phyloP scores from a whole-genome alignment of 2,797 vertebrate genomes.

The Prionace glauca region DNA sequence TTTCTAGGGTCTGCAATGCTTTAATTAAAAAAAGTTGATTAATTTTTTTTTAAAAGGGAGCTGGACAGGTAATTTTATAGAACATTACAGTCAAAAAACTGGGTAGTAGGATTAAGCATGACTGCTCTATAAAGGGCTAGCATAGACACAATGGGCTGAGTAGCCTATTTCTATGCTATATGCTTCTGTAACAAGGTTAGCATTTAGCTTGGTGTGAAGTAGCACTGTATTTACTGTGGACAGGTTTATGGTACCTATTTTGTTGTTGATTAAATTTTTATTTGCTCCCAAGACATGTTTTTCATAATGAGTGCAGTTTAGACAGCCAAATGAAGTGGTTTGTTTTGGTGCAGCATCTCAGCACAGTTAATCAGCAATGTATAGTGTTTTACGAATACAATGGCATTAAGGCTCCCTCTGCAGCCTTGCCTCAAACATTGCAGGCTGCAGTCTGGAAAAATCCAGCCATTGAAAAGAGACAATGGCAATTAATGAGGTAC shows the following conservation, averaged over 20 bases:
- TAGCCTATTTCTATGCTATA: not conserved
- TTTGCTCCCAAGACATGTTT: not conserved
- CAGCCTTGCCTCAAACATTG: not conserved
- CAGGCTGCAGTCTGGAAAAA: not conserved
- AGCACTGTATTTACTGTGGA: not conserved
- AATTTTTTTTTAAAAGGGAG: not conserved
- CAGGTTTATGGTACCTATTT: not conserved
- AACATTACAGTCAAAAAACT: not conserved
- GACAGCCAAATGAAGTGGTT: not conserved
- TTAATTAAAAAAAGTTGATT: not conserved
- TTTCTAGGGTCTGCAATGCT: not conserved
- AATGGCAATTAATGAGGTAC: not conserved
- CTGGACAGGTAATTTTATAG: not conserved
- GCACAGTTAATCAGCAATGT: not conserved
- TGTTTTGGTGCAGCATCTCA: not conserved
- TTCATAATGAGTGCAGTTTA: not conserved
- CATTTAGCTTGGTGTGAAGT: not conserved
- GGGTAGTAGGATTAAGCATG: not conserved
- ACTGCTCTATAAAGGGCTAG: not conserved
- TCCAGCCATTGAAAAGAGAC: not conserved
- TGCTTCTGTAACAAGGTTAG: not conserved
- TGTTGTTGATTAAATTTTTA: not conserved
- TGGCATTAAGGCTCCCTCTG: slow-evolving; percentile 28
- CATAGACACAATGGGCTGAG: not conserved
- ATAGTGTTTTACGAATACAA: not conserved